These are phyloP conservation scores for Halcyon leucocephala DNA, from an alignment of 2,797 vertebrate species.

Conservation along the genomic window DNA sequence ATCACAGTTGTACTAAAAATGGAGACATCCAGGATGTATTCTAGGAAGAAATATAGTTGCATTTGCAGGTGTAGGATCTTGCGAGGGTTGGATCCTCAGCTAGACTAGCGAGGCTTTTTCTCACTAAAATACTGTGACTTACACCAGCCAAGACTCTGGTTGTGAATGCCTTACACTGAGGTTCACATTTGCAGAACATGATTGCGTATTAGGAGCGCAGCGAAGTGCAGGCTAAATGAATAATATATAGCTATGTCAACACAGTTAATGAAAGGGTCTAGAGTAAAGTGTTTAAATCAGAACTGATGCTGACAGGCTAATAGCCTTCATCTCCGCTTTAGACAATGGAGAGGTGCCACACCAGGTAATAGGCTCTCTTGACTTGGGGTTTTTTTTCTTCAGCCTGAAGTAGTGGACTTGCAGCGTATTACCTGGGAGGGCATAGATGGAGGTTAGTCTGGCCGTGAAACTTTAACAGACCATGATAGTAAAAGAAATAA, in stretches of 20 bases:
- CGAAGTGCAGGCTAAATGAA: conserved; percentile 69
- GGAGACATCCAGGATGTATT: neutral
- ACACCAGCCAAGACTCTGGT: neutral
- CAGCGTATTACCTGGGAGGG: neutral
- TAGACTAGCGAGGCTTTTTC: neutral
- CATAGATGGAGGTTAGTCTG: neutral
- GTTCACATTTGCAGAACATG: conserved; percentile 25
- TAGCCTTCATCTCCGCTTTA: conserved; percentile 41
- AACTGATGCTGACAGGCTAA: conserved; percentile 33
- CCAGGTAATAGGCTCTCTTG: neutral
- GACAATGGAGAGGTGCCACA: neutral
- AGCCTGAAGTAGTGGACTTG: neutral
- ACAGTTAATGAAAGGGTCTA: conserved; percentile 66
- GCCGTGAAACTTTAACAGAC: neutral
- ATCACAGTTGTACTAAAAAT: conserved; percentile 40
- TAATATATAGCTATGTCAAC: conserved; percentile 58
- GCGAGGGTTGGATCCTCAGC: neutral
- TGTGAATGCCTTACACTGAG: neutral
- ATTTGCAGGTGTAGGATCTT: neutral
- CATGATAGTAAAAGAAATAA: too few species aligned
- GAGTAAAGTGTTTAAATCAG: conserved; percentile 63
- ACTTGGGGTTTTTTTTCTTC: neutral
- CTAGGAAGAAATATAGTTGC: neutral
- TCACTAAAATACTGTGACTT: neutral
- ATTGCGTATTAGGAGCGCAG: conserved; percentile 38